These are phyloP conservation scores for Sporophila hypoxantha DNA, from an alignment of 2,113 vertebrate genomes.

Conservation along the genomic window DNA sequence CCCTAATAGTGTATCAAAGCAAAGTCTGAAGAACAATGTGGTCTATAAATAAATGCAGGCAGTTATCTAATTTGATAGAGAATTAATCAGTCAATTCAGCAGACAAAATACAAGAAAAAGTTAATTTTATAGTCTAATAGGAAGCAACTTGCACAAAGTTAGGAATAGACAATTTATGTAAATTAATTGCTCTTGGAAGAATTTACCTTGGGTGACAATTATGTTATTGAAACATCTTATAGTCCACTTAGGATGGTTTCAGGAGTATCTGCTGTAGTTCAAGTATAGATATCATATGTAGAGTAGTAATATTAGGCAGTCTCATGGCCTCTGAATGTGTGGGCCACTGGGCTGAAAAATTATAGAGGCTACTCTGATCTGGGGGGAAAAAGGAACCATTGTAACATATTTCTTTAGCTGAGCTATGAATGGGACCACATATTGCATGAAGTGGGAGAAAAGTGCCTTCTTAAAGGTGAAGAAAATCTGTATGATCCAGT, in stretches of 20 bases:
- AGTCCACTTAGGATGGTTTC: not conserved
- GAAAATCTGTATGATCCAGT: not conserved
- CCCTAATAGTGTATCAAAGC: not conserved
- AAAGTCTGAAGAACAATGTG: not conserved
- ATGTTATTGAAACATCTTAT: not conserved
- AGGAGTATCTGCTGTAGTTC: not conserved
- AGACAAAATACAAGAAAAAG: not conserved
- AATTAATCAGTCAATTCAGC: not conserved
- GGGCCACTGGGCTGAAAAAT: not conserved
- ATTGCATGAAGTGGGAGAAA: not conserved
- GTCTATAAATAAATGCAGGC: not conserved
- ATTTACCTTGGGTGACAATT: not conserved
- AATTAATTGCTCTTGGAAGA: not conserved
- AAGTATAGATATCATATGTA: not conserved
- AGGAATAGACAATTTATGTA: not conserved
- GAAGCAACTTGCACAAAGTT: not conserved
- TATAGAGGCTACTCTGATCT: not conserved
- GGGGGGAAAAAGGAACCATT: not conserved
- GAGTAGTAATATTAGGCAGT: not conserved
- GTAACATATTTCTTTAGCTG: not conserved
- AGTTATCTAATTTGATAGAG: not conserved
- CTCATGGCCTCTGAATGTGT: not conserved
- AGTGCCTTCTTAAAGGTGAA: not conserved
- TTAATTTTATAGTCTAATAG: not conserved
- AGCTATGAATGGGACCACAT: not conserved